phyloP scores from a whole-genome alignment of 2,888 invertebrate genomes.

The Pyralis farinalis region DNA sequence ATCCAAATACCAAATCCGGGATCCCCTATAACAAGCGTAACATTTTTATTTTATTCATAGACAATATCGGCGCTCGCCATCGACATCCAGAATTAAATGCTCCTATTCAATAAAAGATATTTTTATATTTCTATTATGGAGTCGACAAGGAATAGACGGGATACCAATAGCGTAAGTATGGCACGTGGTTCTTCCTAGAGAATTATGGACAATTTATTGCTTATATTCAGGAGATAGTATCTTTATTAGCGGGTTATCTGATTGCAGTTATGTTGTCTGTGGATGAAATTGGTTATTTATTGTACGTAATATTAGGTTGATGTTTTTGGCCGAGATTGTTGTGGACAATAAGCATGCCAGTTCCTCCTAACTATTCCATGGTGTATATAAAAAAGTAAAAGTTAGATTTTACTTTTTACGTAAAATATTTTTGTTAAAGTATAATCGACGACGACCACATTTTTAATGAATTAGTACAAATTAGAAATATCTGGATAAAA shows the following conservation, averaged over 20 bases:
- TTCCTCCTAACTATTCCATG: no score
- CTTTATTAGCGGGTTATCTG: constrained; percentile 52
- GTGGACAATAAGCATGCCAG: no score
- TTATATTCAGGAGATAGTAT: constrained; percentile 57
- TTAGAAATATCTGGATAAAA: no score
- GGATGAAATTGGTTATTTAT: constrained; percentile 15
- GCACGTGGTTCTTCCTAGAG: constrained; percentile 30
- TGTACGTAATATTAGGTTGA: constrained; percentile 9
- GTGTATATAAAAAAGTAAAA: no score
- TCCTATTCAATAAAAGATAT: constrained; percentile 66
- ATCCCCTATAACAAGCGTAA: constrained; percentile 19
- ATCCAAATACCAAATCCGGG: no score
- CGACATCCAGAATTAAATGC: constrained; percentile 43
- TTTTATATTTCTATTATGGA: constrained; percentile 69
- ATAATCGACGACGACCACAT: no score
- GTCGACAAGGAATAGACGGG: constrained; percentile 47
- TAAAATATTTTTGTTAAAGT: no score
- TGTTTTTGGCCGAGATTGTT: neutral
- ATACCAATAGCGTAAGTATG: constrained; percentile 2
- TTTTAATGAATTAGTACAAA: no score
- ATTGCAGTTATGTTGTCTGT: constrained; percentile 43
- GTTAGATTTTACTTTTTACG: no score
- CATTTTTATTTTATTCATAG: constrained; percentile 62
- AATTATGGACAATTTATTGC: constrained; percentile 57
- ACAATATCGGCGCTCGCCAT: constrained; percentile 43